Base-by-base conservation (phyloP, 2,888 invertebrate genomes). In the Drosophila longiperda region DNA sequence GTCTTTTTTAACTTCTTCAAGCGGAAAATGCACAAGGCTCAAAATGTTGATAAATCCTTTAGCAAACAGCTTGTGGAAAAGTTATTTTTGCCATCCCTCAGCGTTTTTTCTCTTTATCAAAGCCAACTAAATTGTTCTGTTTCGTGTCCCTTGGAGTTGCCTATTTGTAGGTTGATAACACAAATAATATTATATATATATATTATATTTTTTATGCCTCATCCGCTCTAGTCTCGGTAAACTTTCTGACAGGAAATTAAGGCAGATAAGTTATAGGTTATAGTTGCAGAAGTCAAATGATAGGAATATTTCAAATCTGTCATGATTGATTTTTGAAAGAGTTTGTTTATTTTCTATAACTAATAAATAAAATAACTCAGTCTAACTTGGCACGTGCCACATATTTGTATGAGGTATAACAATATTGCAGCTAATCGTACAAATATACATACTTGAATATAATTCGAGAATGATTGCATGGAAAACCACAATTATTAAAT, bases 1-100 rank as follows among this genome's bases (percentile, higher is more conserved):
- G 83, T 85, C 66, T 78, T 80, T 77, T 63, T 81, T 75, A 73
- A 80, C 66, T 70, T 73, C 58, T 63, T 54, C 58, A 59, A 63
- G 73, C 73, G 69, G 63, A 85, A 83, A 82, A 73, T 73, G 66
- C 70, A 50, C 34, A 52, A 60, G 66, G 65, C 70, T 76, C 66
- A 73, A 76, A 76, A 66, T 38, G 62, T 50, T 61, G 61, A 12
- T 42, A 53, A 64, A 59, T 17, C 63, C 33, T 63, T 68, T 49
- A 52, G 68, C 48, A 12, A 45, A 45, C 15, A 45, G 45, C 23
- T 74, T 69, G 70, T 58, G 49, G 29, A 9, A 53, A 78, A 45
- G 55, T 59, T 73, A 40, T 50, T 52, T 53, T 50, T 32, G 59
- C 29, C 45, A 40, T 12, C 48, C 52, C 52, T 66, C 36, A 55